Percentiles rank a stretch among this genome's conserved stretches.
Conservation (phyloP, 2,113 vertebrate genomes). For the Calyptommatus sinebrachiatus region DNA sequence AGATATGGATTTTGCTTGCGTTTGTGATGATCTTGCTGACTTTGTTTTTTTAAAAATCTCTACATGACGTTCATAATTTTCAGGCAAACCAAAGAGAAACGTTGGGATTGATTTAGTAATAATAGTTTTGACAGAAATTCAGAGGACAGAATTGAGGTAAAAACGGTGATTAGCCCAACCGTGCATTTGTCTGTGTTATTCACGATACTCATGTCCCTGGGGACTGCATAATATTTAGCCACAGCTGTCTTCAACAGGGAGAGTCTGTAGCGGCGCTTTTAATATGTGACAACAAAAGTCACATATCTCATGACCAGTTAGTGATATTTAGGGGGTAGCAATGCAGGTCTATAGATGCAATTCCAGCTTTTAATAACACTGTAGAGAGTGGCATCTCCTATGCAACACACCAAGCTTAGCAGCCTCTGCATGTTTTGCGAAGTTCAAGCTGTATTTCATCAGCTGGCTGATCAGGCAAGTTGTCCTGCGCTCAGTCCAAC, state of each 20-base stretch:
- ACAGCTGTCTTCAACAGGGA: no score
- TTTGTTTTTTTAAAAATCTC: conserved; percentile 23
- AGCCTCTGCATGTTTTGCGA: no score
- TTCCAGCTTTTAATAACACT: no score
- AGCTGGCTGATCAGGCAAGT: no score
- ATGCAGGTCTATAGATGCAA: no score
- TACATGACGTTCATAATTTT: conserved; percentile 64
- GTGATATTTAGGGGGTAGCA: background rate
- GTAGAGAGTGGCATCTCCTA: no score
- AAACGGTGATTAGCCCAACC: conserved; percentile 73
- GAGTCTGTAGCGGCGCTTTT: no score
- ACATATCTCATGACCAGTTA: background rate
- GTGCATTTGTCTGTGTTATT: conserved; percentile 40
- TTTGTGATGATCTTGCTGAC: conserved; percentile 63
- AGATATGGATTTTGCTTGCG: conserved; percentile 63
- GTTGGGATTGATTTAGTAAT: conserved; percentile 79
- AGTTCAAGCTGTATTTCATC: no score
- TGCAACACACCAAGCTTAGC: no score
- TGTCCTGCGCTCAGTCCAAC: no score
- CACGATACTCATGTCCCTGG: no score
- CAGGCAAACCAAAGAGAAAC: conserved; percentile 62
- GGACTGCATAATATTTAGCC: background rate
- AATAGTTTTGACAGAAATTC: conserved; percentile 79
- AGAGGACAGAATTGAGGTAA: conserved; percentile 73
- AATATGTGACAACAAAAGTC: background rate